Evolutionary conservation across 2,888 invertebrate species (phyloP).

Genomic region (Oscheius myriophilus): DNA sequence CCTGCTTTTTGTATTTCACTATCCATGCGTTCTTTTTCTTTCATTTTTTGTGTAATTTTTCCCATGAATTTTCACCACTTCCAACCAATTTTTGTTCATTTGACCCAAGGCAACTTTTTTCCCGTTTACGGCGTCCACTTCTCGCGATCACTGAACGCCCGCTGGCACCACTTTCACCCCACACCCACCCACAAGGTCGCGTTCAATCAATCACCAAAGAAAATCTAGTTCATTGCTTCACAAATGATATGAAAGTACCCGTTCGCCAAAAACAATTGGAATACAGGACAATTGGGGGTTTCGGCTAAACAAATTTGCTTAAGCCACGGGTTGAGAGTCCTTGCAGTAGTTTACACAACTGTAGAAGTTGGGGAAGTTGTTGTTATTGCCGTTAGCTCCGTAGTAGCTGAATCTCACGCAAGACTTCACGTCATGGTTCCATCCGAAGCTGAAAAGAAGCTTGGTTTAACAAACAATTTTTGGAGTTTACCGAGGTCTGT

Average conservation of each 20-base stretch:
- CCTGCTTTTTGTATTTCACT: no score
- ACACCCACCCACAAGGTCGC: neutral
- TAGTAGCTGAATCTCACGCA: slow-evolving; percentile 69
- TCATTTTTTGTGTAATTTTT: no score
- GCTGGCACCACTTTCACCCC: no score
- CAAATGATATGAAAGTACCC: neutral
- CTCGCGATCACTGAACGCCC: no score
- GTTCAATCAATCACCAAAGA: slow-evolving; percentile 3
- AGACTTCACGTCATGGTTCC: slow-evolving; percentile 60
- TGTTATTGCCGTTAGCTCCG: slow-evolving; percentile 68
- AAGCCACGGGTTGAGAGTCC: slow-evolving; percentile 20
- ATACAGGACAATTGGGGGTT: neutral
- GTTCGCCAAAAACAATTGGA: neutral
- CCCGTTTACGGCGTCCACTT: no score
- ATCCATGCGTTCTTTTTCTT: no score
- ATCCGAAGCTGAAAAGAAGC: slow-evolving; percentile 53
- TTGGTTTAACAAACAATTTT: neutral
- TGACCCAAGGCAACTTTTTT: no score
- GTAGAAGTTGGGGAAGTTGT: slow-evolving; percentile 65
- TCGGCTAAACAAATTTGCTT: no score
- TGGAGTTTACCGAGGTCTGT: slow-evolving; percentile 55
- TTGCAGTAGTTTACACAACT: slow-evolving; percentile 52
- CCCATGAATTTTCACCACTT: no score
- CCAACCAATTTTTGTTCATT: no score
- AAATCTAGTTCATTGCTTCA: slow-evolving; percentile 8